These are phyloP conservation scores for Tauraco erythrolophus DNA, from an alignment of 2,113 vertebrate species.

Conservation along the genomic window DNA sequence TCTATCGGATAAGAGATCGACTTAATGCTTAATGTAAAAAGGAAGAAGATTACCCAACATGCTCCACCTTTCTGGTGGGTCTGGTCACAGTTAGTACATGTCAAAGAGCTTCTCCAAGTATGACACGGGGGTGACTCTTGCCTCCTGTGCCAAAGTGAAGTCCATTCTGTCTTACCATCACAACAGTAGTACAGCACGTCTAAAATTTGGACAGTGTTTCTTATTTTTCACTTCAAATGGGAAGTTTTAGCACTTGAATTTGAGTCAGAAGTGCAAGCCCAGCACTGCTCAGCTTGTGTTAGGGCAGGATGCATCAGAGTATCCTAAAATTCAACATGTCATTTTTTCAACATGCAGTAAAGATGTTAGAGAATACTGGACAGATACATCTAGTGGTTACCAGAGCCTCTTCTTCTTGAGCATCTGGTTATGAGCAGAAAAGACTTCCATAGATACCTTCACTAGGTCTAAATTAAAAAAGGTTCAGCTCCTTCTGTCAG, in stretches of 20 bases:
- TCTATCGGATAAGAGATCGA: background rate
- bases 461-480: background rate
- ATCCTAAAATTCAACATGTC: background rate
- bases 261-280: background rate
- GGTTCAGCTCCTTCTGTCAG: background rate
- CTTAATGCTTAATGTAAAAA: background rate
- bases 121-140: fast-evolving
- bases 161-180: background rate
- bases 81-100: background rate
- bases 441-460: background rate
- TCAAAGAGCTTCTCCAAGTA: background rate
- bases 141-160: background rate
- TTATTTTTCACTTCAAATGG: background rate
- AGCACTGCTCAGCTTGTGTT: background rate
- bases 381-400: background rate
- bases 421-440: background rate
- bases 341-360: background rate
- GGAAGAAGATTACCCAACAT: background rate
- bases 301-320: background rate
- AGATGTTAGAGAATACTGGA: background rate
- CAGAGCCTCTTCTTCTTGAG: background rate
- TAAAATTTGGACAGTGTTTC: background rate
- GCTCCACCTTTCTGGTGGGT: background rate
- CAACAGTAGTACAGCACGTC: background rate
- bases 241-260: background rate